Percentiles rank a stretch among this genome's conserved stretches.
Conservation (phyloP, 2,113 vertebrate species). For the Sinocyclocheilus grahami region DNA sequence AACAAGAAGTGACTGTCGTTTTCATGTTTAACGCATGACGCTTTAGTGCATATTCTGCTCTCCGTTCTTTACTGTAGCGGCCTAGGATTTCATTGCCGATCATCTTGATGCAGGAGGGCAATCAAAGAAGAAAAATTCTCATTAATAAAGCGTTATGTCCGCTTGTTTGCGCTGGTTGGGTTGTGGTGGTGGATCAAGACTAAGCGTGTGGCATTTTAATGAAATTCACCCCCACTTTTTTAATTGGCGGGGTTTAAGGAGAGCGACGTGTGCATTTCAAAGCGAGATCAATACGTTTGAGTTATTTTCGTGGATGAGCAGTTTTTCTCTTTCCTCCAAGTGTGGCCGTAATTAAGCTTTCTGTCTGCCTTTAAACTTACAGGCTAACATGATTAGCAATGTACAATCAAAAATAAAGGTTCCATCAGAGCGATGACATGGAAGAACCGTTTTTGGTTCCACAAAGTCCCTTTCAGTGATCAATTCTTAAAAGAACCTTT, state of each 20-base stretch:
- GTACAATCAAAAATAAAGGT: neutral
- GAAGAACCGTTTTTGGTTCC: too few relatives aligned
- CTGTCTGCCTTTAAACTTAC: conserved; percentile 14
- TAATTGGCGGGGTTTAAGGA: conserved; percentile 63
- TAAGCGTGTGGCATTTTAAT: conserved; percentile 59
- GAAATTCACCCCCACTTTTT: conserved; percentile 67
- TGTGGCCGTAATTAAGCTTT: conserved; percentile 18
- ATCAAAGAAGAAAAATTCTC: conserved; percentile 67
- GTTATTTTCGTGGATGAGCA: conserved; percentile 40
- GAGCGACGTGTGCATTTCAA: conserved; percentile 63
- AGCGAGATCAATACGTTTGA: conserved; percentile 56
- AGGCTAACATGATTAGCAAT: neutral
- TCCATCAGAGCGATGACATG: too few relatives aligned
- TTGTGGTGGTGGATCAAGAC: neutral
- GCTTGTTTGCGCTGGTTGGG: conserved; percentile 60
- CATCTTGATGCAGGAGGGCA: conserved; percentile 60
- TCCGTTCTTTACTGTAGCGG: conserved; percentile 25
- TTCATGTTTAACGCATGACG: conserved; percentile 60
- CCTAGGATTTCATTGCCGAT: conserved; percentile 59
- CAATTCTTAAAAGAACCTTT: too few relatives aligned
- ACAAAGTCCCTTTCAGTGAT: too few relatives aligned
- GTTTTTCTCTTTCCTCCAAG: conserved; percentile 30
- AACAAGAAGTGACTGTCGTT: conserved; percentile 61
- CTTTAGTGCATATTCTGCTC: conserved; percentile 43
- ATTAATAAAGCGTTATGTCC: conserved; percentile 68